Conservation (phyloP, 2,888 invertebrate genomes). For the Orgyia antiqua region DNA sequence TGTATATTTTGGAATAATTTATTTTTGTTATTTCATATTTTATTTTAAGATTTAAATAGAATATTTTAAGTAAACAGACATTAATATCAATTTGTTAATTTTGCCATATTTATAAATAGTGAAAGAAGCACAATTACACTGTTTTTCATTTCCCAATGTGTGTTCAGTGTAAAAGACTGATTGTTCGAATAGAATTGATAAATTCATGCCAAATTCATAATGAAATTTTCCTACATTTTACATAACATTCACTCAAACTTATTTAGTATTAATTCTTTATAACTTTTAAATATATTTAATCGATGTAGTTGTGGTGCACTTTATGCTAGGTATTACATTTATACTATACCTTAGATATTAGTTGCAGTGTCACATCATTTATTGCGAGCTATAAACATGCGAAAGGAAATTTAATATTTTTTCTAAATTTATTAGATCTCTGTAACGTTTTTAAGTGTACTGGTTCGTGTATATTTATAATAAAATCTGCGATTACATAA, state of each 20-base stretch:
- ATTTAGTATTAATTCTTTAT: constrained; percentile 31
- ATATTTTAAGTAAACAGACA: constrained; percentile 14
- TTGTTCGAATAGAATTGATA: constrained; percentile 44
- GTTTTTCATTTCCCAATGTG: constrained; percentile 32
- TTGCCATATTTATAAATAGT: constrained; percentile 17
- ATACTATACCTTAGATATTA: constrained; percentile 20
- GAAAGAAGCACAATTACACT: constrained; percentile 36
- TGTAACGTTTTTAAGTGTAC: constrained; percentile 43
- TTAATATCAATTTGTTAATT: constrained; percentile 3
- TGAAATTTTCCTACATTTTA: constrained; percentile 13
- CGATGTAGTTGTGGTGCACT: constrained; percentile 46
- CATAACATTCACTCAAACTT: too few relatives aligned
- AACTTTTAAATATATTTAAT: constrained; percentile 29
- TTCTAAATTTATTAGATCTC: constrained; percentile 24
- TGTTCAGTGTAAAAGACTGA: constrained; percentile 74
- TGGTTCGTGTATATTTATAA: constrained; percentile 54
- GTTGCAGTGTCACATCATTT: constrained; percentile 15
- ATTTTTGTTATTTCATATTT: constrained; percentile 31
- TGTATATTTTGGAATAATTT: constrained; percentile 44
- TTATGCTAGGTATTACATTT: constrained; percentile 24
- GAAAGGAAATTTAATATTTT: too few relatives aligned
- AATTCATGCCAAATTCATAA: constrained; percentile 12
- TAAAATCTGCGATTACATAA: constrained; percentile 46
- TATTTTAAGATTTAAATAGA: constrained; percentile 27
- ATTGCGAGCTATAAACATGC: too few relatives aligned